Conservation (phyloP, 2,797 vertebrate species). For the Mus caroli region DNA sequence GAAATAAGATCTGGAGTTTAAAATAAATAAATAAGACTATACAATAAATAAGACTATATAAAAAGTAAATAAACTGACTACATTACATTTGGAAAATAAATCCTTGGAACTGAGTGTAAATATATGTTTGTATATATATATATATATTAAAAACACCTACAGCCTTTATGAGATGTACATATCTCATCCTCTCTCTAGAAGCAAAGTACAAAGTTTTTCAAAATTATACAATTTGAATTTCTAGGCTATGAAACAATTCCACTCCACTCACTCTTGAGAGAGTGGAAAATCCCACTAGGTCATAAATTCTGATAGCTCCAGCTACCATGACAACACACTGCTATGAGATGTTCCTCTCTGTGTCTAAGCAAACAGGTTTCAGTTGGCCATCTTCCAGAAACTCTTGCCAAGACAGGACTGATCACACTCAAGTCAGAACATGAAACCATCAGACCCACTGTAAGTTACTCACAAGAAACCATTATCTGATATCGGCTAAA, state of each 20-base stretch:
- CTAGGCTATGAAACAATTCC: background rate
- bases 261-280: background rate
- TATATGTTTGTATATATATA: no score
- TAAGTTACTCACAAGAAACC: background rate
- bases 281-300: slow-evolving; percentile 50
- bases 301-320: slow-evolving; percentile 27
- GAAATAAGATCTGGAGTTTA: no score
- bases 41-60: no score
- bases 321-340: background rate
- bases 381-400: slow-evolving; percentile 68
- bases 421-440: slow-evolving; percentile 53
- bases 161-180: background rate
- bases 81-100: no score
- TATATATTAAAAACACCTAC: background rate
- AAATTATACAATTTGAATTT: background rate
- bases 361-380: slow-evolving; percentile 53
- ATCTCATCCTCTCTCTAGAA: accelerated
- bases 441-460: background rate
- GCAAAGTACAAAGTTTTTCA: background rate
- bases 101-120: no score
- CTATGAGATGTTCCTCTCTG: background rate
- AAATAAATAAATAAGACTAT: no score
- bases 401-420: background rate
- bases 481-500: background rate
- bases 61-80: no score